Evolutionary conservation across 1,140 invertebrate species (phyloP), one percentile per base, ranked within the genome.

Genomic region (Drosophila repleta): DNA sequence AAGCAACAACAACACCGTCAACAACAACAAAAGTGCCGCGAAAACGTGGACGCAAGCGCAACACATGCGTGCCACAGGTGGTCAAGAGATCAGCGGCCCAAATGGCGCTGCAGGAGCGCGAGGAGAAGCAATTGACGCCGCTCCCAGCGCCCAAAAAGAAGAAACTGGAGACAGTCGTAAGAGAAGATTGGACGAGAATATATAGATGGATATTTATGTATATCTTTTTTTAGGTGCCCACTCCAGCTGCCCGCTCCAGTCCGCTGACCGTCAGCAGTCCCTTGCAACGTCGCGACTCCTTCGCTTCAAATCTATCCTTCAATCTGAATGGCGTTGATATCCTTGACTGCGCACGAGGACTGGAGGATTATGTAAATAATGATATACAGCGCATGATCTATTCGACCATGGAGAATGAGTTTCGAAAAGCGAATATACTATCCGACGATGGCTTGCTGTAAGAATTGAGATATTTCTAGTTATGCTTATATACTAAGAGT

Each of bases 11-110:
- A 35, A 1, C 3, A 13, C 6, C 43, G 3, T 2, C 20, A 13
- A 3, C 39, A 11, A 1, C 37, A 29, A 17, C n/a, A 3, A 81
- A 64, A 39, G 41, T 74, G 21, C 62, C 60, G 4, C 68, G 76
- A 15, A 91, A 90, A 53, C 74, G 90, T 11, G 90, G 90, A 17
- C 73, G 90, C 10, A 90, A 82, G 24, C 82, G 90, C 0, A 91
- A 91, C 17, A 85, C 67, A 17, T 82, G 85, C 24, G 69, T 90
- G 3, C 90, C 90, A 20, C 53, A 90, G 63, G 90, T 90, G 7
- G 87, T 89, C 10, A 91, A 90, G 37, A 26, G 74, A 67, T 91
- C 90, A 2, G 60, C 83, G 2, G 90, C 90, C 26, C 60, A 90
- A 52, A 78, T 84, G 74, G 67, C 84, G 2, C 13, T 66, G 20